phyloP scores from a whole-genome alignment of 92 coral and sea anemone genomes.

The Zoanthus sansibaricus region DNA sequence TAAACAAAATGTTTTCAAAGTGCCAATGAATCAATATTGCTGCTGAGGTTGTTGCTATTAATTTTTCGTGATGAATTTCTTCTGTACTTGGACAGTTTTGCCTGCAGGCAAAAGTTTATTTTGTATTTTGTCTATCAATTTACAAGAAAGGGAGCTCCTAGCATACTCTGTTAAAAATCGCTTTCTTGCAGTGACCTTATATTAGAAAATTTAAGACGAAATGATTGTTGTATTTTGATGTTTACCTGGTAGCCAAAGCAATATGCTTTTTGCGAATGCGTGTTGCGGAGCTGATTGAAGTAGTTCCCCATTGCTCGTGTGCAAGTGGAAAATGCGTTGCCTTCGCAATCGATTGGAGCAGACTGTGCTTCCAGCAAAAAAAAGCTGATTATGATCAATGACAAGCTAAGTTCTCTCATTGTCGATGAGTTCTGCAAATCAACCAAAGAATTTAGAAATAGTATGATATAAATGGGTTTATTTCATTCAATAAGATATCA shows the following conservation, averaged over 20 bases:
- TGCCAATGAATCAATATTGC: not conserved
- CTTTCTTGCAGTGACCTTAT: not conserved
- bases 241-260: constrained; percentile 40
- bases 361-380: not conserved
- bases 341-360: constrained; percentile 27
- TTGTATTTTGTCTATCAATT: no score
- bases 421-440: constrained; percentile 6
- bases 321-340: constrained; percentile 17
- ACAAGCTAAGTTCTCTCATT: constrained; percentile 15
- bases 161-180: no score
- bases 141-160: no score
- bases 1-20: no score
- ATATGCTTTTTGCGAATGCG: not conserved
- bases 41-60: no score
- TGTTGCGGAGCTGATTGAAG: not conserved
- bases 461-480: no score
- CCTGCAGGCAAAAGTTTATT: no score
- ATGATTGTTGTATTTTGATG: not conserved
- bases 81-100: no score
- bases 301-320: constrained; percentile 33
- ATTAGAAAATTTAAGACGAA: no score
- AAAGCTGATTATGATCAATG: constrained; percentile 3
- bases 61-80: no score
- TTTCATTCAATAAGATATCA: no score
- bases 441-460: not conserved